phyloP scores from a whole-genome alignment of 2,797 vertebrate species.

The Capromys pilorides region DNA sequence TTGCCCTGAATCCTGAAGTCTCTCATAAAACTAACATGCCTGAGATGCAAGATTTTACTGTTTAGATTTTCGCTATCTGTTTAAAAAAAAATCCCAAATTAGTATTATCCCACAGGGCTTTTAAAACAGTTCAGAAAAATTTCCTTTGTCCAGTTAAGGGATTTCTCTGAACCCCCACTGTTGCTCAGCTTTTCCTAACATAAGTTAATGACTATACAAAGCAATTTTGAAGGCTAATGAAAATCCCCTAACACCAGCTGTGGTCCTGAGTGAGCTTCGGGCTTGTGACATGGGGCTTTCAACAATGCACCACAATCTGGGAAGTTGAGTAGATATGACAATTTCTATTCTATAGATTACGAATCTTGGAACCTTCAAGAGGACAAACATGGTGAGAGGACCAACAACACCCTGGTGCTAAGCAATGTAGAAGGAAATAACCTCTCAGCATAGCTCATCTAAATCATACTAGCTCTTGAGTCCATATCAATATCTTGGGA shows the following conservation, averaged over 20 bases:
- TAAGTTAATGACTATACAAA: not conserved
- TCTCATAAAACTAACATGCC: not conserved
- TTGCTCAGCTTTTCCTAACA: not conserved
- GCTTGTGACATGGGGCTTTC: not conserved
- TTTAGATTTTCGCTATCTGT: not conserved
- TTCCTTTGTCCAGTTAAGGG: not conserved
- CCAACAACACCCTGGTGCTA: not conserved
- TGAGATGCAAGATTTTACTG: not conserved
- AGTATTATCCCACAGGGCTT: not conserved
- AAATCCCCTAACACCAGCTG: not conserved
- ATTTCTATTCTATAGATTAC: not conserved
- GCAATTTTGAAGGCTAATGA: not conserved
- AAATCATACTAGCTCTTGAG: not conserved
- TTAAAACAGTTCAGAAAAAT: not conserved
- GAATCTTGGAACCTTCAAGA: not conserved
- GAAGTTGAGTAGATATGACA: not conserved
- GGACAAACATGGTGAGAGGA: not conserved
- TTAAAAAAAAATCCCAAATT: not conserved
- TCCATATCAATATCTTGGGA: not conserved
- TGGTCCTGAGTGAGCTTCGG: not conserved
- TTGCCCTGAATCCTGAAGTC: conserved; percentile 17
- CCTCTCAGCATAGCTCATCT: not conserved
- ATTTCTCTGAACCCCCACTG: not conserved
- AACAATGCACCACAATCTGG: not conserved
- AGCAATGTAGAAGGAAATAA: not conserved